Conservation (phyloP, 1,140 invertebrate species). For the Tigriopus japonicus region DNA sequence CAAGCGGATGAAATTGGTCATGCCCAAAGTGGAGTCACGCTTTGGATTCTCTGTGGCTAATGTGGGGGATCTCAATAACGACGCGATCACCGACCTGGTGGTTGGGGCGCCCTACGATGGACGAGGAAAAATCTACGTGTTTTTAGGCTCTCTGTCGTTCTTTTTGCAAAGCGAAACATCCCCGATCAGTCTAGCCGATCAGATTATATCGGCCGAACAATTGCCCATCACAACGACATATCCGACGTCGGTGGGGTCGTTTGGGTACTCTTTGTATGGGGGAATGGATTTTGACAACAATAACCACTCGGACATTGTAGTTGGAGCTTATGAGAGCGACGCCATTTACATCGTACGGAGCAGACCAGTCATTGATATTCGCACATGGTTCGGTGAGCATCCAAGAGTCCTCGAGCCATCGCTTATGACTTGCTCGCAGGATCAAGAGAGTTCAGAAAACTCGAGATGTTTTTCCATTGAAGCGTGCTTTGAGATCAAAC, state of each 20-base stretch:
- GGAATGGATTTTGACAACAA: slow-evolving; percentile 13
- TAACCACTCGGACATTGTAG: slow-evolving; percentile 12
- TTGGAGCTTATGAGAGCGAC: slow-evolving; percentile 6
- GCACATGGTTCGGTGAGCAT: slow-evolving; percentile 11
- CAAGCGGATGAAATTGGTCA: not conserved
- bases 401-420: not conserved
- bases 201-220: slow-evolving; percentile 18
- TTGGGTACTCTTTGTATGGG: slow-evolving; percentile 56
- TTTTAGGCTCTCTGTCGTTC: slow-evolving; percentile 42
- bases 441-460: not conserved
- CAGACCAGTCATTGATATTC: slow-evolving; percentile 14
- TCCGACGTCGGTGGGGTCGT: slow-evolving; percentile 35
- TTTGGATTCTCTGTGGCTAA: slow-evolving; percentile 70
- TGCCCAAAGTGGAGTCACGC: slow-evolving; percentile 23
- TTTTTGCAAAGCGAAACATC: not conserved
- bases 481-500: slow-evolving; percentile 12
- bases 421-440: not conserved
- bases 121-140: slow-evolving; percentile 54
- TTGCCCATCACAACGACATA: slow-evolving; percentile 11
- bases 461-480: slow-evolving; percentile 3
- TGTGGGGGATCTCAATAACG: slow-evolving; percentile 75
- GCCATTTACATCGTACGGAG: slow-evolving; percentile 5
- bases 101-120: slow-evolving; percentile 83
- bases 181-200: slow-evolving; percentile 39
- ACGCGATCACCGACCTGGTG: slow-evolving; percentile 68